These are phyloP conservation scores for Campoplex nolae DNA, from an alignment of 2,888 invertebrate species.

Conservation along the genomic window DNA sequence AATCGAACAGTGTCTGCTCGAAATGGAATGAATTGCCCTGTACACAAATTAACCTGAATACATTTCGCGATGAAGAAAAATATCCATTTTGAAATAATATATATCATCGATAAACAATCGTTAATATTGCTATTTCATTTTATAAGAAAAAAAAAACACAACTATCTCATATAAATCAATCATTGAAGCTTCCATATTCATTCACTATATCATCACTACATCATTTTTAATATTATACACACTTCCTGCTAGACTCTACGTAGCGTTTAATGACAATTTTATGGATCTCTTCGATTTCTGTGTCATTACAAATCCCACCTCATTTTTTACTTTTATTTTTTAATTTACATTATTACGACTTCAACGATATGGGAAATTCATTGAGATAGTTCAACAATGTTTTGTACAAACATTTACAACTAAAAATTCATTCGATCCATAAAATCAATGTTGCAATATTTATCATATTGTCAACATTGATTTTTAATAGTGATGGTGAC, in stretches of 20 bases:
- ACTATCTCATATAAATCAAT: constrained; percentile 29
- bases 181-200: constrained; percentile 52
- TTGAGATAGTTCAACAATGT: neutral
- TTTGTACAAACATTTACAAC: neutral
- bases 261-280: constrained; percentile 52
- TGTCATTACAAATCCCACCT: constrained; percentile 22
- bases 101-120: constrained; percentile 35
- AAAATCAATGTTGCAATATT: neutral
- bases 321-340: neutral
- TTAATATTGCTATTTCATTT: constrained; percentile 55
- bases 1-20: neutral
- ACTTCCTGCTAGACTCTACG: constrained; percentile 46
- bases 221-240: constrained; percentile 21
- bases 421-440: neutral
- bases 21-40: neutral
- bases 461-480: neutral
- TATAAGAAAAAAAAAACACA: constrained; percentile 38
- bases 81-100: constrained; percentile 17
- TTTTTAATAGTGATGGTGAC: neutral
- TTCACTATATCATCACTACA: constrained; percentile 18
- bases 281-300: constrained; percentile 55
- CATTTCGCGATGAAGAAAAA: constrained; percentile 39
- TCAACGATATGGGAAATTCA: neutral
- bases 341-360: neutral
- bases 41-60: constrained; percentile 8